Evolutionary conservation across 2,113 vertebrate species (phyloP).

Genomic region (Symphodus melops): DNA sequence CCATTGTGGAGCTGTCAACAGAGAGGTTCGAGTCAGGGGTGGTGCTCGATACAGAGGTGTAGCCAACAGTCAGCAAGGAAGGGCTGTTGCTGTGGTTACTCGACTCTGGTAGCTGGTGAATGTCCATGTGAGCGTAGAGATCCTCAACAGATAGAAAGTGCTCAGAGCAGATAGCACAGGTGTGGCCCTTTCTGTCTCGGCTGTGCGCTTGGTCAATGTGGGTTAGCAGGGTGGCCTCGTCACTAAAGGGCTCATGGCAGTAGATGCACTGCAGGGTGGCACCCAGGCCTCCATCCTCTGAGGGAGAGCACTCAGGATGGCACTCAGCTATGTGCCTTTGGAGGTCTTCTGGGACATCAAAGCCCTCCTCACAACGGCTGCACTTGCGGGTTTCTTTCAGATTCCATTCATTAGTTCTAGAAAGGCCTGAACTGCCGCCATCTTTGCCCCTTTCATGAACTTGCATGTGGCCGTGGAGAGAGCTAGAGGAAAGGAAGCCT

Average conservation of each 20-base stretch:
- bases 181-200: constrained; percentile 90
- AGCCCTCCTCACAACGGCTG: constrained; percentile 97
- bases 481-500: constrained; percentile 96
- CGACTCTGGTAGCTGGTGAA: constrained; percentile 95
- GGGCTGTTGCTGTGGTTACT: constrained; percentile 99
- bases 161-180: constrained; percentile 94
- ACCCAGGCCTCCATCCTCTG: constrained; percentile 90
- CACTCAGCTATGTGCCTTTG: constrained; percentile 97
- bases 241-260: constrained; percentile 95
- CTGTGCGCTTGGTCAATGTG: constrained; percentile 95
- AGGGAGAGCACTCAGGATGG: constrained; percentile 96
- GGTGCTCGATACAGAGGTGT: constrained; percentile 98
- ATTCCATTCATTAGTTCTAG: constrained; percentile 93
- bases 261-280: constrained; percentile 95
- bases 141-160: constrained; percentile 94
- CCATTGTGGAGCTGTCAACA: constrained; percentile 95
- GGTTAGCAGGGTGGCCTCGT: constrained; percentile 91
- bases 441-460: constrained; percentile 95
- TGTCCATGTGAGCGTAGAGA: constrained; percentile 96
- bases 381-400: constrained; percentile 97
- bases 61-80: constrained; percentile 93
- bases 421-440: constrained; percentile 87
- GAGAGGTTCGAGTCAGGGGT: constrained; percentile 98
- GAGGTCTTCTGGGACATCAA: constrained; percentile 96
- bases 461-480: constrained; percentile 98